These are phyloP conservation scores for Macroteleia sp. DNA, from an alignment of 2,888 invertebrate genomes.

Conservation along the genomic window DNA sequence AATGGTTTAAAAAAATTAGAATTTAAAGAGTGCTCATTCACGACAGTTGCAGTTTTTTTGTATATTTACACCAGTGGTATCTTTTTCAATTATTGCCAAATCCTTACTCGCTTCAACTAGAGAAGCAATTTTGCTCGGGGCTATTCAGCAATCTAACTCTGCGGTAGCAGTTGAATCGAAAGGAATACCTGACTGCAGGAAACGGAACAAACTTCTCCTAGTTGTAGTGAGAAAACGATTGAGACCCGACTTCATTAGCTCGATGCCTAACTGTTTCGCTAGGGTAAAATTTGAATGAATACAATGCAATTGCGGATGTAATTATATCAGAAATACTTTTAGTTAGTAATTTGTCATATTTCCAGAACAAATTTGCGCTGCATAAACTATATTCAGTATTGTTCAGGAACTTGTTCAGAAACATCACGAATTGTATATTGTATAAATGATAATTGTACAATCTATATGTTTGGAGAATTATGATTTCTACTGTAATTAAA, in stretches of 20 bases:
- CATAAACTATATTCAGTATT: too few species aligned
- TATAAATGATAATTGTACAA: too few species aligned
- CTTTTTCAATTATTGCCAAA: conserved; percentile 32
- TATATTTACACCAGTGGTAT: conserved; percentile 28
- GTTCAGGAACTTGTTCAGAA: too few species aligned
- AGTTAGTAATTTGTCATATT: conserved; percentile 18
- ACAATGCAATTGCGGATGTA: conserved; percentile 38
- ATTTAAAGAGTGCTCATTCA: conserved; percentile 19
- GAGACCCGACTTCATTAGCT: conserved; percentile 58
- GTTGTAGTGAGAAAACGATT: conserved; percentile 41
- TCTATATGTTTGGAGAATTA: too few species aligned
- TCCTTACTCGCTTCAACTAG: conserved; percentile 35
- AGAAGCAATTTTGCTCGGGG: conserved; percentile 53
- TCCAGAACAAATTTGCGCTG: conserved; percentile 16
- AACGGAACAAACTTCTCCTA: conserved; percentile 44
- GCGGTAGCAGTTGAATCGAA: conserved; percentile 57
- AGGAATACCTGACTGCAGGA: conserved; percentile 49
- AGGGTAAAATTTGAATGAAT: conserved; percentile 54
- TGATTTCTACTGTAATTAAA: too few species aligned
- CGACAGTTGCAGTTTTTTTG: conserved; percentile 15
- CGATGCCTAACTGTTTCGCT: conserved; percentile 39
- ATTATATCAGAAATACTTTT: conserved; percentile 45
- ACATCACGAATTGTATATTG: too few species aligned
- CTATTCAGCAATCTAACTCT: conserved; percentile 59
- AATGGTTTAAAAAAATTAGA: conserved; percentile 12